Base-by-base conservation (phyloP, 1,140 invertebrate genomes). In the Penaeus japonicus region DNA sequence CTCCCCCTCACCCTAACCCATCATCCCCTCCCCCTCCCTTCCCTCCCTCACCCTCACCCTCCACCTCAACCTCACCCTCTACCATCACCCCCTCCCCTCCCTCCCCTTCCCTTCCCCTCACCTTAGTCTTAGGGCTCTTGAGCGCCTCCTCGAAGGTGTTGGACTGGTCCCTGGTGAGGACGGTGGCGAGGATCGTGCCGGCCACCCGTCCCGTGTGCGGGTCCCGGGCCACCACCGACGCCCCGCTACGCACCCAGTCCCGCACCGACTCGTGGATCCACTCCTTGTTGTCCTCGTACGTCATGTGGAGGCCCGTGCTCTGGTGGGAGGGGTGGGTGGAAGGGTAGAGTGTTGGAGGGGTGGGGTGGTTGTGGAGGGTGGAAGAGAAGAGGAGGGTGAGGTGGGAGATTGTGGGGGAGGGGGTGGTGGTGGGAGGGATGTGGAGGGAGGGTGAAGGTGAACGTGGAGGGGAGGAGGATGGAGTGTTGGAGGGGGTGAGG, bases 231-330 rank as follows among this genome's bases (percentile, higher is more conserved):
- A 90, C 89, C 7, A 90, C 90, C 0, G 89, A 90, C n/a, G 89
- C 90, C 0, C 90, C 90, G 18, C 89, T 89, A 2, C 77, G 85
- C 32, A 87, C 83, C 90, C 90, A 90, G 15, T 87, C 90, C 30
- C 80, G 54, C 39, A 89, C 90, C 17, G 87, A 89, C 24, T 81
- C 77, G 62, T 88, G 89, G 55, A 90, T 90, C 90, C 90, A 90
- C 78, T 90, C 90, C 55, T 89, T 89, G 85, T 90, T 90, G 85
- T 90, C 90, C 7, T 90, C 86, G 82, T 90, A 90, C 0, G 90
- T 90, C 90, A 90, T 90, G 85, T 90, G 90, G 4, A 90, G 90
- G n/a, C 90, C 90, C 18, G 90, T 90, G 82, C 90, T 90, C 90
- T 90, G 87, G 22, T 24, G 35, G n/a, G 32, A 53, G 27, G 5